Percentiles rank a stretch among this genome's conserved stretches.
Conservation (phyloP, 2,797 vertebrate genomes). For the Acanthornis magna region DNA sequence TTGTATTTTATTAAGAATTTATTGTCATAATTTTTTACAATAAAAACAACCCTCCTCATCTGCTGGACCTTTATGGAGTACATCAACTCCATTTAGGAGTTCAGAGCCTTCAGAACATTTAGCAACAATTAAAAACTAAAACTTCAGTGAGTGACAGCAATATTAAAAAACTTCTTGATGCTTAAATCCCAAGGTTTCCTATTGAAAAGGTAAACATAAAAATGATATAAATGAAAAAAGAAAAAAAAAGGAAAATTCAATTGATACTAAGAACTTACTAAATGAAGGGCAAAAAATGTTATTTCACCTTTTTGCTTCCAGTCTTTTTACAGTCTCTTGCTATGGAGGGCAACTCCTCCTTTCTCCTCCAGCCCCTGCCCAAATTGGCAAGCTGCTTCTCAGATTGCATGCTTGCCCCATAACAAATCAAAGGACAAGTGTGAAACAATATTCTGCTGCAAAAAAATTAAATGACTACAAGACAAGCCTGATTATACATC, state of each 20-base stretch:
- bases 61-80: neutral
- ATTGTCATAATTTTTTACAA: neutral
- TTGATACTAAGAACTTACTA: neutral
- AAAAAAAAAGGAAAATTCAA: neutral
- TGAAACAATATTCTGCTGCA: neutral
- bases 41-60: neutral
- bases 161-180: neutral
- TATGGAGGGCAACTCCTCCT: neutral
- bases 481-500: neutral
- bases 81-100: neutral
- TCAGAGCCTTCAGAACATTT: neutral
- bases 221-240: neutral
- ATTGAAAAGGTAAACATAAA: neutral
- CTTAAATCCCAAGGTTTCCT: neutral
- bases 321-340: neutral
- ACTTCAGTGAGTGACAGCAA: neutral
- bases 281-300: neutral
- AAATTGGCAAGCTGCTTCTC: neutral
- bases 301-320: neutral
- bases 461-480: neutral
- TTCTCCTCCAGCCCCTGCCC: neutral
- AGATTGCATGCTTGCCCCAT: neutral
- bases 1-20: neutral
- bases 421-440: neutral
- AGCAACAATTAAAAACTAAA: neutral